Conservation (phyloP, 2,113 vertebrate genomes). For the Neolamprologus caudopunctatus region DNA sequence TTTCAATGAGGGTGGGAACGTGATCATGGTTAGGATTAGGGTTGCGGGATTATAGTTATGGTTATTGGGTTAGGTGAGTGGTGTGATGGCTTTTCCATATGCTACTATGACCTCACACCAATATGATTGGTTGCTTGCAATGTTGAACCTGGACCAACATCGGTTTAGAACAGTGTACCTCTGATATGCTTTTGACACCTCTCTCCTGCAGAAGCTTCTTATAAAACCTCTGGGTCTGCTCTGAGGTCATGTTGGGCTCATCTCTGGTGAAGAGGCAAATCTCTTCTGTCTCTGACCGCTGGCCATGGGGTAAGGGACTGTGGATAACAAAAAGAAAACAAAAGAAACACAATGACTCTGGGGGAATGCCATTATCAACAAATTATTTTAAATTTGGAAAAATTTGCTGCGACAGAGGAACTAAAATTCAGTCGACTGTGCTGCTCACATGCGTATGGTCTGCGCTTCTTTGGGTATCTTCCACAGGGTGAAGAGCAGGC, state of each 20-base stretch:
- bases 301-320: constrained; percentile 79
- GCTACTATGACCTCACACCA: not conserved
- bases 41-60: not conserved
- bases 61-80: not conserved
- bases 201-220: constrained; percentile 75
- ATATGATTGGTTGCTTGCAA: not conserved
- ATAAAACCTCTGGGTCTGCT: constrained; percentile 84
- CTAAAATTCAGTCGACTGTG: not conserved
- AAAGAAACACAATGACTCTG: not conserved
- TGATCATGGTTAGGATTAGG: not conserved
- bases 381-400: not conserved
- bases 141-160: not conserved
- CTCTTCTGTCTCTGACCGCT: constrained; percentile 73
- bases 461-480: constrained; percentile 75
- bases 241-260: constrained; percentile 77
- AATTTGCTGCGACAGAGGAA: too few species aligned
- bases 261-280: constrained; percentile 91
- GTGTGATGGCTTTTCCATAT: not conserved
- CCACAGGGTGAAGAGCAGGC: constrained; percentile 83
- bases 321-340: not conserved
- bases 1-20: not conserved
- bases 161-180: constrained; percentile 64
- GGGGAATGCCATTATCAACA: not conserved
- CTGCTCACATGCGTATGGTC: constrained; percentile 75
- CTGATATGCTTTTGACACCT: constrained; percentile 72